These are phyloP conservation scores for Procambarus virginalis DNA, from an alignment of 1,140 invertebrate species.

Conservation along the genomic window DNA sequence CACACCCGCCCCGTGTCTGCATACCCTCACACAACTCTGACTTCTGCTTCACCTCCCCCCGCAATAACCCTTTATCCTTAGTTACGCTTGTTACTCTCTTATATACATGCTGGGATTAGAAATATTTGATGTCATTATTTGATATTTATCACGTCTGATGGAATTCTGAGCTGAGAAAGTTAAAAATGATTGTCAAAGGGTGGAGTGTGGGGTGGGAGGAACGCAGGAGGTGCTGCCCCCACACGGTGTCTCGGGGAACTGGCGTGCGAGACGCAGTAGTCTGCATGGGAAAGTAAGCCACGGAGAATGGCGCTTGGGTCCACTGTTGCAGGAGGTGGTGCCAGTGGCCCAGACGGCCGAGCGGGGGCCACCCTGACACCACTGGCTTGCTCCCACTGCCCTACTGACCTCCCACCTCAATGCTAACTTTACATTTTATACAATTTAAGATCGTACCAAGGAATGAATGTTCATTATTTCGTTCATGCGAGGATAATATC, in stretches of 20 bases:
- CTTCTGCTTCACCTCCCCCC: constrained; percentile 1
- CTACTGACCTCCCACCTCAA: not conserved
- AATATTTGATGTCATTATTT: too few relatives aligned
- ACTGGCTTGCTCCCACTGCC: not conserved
- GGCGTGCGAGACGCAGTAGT: constrained; percentile 48
- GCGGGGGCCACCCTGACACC: not conserved
- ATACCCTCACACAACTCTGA: constrained; percentile 5
- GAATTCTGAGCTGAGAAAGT: not conserved
- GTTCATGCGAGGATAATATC: too few relatives aligned
- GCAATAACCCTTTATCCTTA: not conserved
- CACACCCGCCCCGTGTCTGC: not conserved
- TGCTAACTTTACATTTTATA: too few relatives aligned
- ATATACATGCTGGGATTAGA: too few relatives aligned
- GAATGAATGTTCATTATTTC: too few relatives aligned
- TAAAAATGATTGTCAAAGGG: not conserved
- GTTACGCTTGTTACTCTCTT: not conserved
- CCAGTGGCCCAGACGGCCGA: not conserved
- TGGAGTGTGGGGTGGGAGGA: constrained; percentile 11
- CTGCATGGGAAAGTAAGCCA: constrained; percentile 58
- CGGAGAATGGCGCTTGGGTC: constrained; percentile 35
- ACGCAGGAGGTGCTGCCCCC: constrained; percentile 59
- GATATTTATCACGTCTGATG: too few relatives aligned
- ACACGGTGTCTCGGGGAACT: constrained; percentile 42
- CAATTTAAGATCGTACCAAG: too few relatives aligned
- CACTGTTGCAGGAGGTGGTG: not conserved